Conservation (phyloP, 1,140 invertebrate genomes). For the Halictus rubicundus region DNA sequence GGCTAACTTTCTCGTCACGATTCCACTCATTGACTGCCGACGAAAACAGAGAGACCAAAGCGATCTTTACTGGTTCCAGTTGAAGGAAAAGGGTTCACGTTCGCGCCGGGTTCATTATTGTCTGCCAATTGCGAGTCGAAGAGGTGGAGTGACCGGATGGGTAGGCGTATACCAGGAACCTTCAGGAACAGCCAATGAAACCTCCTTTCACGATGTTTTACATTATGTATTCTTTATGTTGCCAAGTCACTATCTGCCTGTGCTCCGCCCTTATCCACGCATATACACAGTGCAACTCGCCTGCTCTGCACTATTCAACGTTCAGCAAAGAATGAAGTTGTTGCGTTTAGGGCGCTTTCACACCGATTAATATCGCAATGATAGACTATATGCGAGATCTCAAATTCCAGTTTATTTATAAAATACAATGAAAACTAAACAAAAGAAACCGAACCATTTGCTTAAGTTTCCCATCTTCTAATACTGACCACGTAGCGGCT, state of each 20-base stretch:
- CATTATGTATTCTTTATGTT: conserved; percentile 77
- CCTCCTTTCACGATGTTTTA: conserved; percentile 72
- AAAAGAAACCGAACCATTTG: no score
- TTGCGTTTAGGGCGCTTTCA: conserved; percentile 34
- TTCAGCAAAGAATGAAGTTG: conserved; percentile 28
- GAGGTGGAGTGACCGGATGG: conserved; percentile 73
- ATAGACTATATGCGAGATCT: neutral
- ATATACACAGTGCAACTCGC: conserved; percentile 12
- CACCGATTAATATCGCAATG: neutral
- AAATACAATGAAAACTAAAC: neutral
- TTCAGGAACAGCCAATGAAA: conserved; percentile 73
- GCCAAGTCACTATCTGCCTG: conserved; percentile 76
- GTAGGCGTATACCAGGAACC: conserved; percentile 76
- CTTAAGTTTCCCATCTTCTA: no score
- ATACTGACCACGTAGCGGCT: no score
- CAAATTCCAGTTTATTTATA: conserved; percentile 1
- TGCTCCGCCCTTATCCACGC: conserved; percentile 73
- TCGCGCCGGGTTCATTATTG: conserved; percentile 59
- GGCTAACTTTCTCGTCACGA: no score
- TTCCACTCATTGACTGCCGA: no score
- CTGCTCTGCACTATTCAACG: neutral
- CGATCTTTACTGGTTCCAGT: neutral
- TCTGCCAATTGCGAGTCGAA: conserved; percentile 71
- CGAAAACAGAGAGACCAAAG: no score
- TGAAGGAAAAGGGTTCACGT: conserved; percentile 13